These are phyloP conservation scores for Meteorus colon DNA, from an alignment of 2,888 invertebrate species.

Conservation along the genomic window DNA sequence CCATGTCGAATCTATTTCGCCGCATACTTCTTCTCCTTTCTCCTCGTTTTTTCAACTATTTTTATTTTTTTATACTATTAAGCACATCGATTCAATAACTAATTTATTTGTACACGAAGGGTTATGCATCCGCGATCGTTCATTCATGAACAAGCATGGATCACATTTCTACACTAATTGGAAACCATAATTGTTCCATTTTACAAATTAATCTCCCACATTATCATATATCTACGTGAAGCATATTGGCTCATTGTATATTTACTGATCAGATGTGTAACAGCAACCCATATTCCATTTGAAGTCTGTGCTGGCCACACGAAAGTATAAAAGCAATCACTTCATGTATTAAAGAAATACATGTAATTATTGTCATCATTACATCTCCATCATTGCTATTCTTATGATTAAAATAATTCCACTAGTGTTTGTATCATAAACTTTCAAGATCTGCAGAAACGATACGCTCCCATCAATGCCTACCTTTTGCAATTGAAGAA, in stretches of 20 bases:
- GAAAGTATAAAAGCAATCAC: not conserved
- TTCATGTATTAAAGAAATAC: not conserved
- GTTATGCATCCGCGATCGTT: conserved; percentile 5
- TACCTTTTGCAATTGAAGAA: not conserved
- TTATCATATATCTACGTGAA: conserved; percentile 1
- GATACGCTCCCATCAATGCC: not conserved
- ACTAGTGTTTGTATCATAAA: not conserved
- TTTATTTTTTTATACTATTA: conserved; percentile 45
- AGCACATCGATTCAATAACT: conserved; percentile 60
- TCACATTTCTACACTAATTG: not conserved
- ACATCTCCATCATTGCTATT: not conserved
- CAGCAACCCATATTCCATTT: not conserved
- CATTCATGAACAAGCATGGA: not conserved
- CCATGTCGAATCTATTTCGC: conserved; percentile 48
- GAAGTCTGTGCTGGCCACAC: conserved; percentile 20
- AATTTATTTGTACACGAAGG: conserved; percentile 67
- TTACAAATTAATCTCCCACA: not conserved
- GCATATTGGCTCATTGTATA: not conserved
- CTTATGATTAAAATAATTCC: not conserved
- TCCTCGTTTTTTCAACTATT: conserved; percentile 44
- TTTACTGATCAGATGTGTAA: not conserved
- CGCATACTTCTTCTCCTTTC: conserved; percentile 37
- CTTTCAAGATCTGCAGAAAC: not conserved
- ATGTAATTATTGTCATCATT: conserved; percentile 1
- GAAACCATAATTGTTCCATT: not conserved